Base-by-base conservation (phyloP, 23 tunicate species). In the Styela plicata region DNA sequence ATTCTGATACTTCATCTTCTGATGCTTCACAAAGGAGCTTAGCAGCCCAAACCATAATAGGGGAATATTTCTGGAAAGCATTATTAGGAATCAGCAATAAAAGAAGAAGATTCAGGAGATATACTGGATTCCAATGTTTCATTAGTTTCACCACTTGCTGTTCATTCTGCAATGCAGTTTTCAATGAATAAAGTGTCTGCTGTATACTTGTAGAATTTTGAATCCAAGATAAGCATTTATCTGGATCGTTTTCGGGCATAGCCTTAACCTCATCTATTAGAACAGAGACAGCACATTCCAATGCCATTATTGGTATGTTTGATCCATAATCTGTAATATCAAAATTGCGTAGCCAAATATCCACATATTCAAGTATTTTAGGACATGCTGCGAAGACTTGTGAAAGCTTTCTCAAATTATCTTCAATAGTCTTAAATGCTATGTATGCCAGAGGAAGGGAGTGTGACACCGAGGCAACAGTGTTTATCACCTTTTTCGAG, bases 91-190 rank as follows among this genome's bases (percentile, higher is more conserved):
- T 44, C 57, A 44, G 57, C 13, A 44, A 44, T 25, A 61, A 63
- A 2, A 89, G 82, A 73, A 89, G 82, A 29, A 84, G 52, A 19
- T 85, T 84, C 74, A 70, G 75, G 74, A 89, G 80, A 19, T 69
- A 67, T 28, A 85, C 63, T 23, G 94, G 68, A 19, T 70, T 80
- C 63, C 85, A 69, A 44, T 66, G 7, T 5, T 28, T n/a, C 78
- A 25, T 24, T 18, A 33, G 16, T 19, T n/a, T 22, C 16, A 23
- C 18, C 20, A 25, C 27, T 35, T 73, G 26, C 18, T 73, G 19
- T 24, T 24, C 63, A 69, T 69, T 27, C 16, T 33, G 18, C 17
- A 73, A 16, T 33, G 57, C 10, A 31, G 16, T 73, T 23, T 25
- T 73, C 18, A 23, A 13, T 0, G 30, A 23, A 16, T 33, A 3